These are phyloP conservation scores for Micoletzkya japonica DNA, from an alignment of 2,888 invertebrate genomes.

Conservation along the genomic window DNA sequence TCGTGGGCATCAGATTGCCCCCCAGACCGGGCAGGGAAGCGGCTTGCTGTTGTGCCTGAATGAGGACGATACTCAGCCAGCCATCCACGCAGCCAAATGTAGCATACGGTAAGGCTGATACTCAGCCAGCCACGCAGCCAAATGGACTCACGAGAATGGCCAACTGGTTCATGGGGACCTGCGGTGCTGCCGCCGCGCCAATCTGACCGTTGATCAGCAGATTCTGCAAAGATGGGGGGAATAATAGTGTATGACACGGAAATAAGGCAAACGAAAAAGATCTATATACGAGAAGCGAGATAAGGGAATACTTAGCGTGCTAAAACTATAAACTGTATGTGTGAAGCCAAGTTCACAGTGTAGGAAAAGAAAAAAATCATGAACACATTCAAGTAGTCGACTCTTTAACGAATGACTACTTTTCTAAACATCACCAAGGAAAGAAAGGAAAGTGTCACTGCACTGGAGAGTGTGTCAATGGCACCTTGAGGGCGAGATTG, in stretches of 20 bases:
- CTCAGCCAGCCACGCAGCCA: too few species aligned
- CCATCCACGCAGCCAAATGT: too few species aligned
- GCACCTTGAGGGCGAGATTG: constrained; percentile 89
- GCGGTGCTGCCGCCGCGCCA: constrained; percentile 33
- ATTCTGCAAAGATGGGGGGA: constrained; percentile 34
- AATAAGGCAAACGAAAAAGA: too few species aligned
- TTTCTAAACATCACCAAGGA: background rate
- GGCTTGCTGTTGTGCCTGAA: background rate
- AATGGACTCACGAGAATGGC: constrained; percentile 7
- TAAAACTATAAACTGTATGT: too few species aligned
- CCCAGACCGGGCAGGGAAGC: constrained; percentile 2
- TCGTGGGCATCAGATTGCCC: constrained; percentile 45
- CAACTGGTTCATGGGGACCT: constrained; percentile 16
- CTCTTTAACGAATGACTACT: background rate
- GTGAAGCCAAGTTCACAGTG: too few species aligned
- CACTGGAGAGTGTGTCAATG: background rate
- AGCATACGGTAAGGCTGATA: too few species aligned
- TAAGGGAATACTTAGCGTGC: too few species aligned
- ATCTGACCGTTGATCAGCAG: constrained; percentile 46
- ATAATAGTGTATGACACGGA: too few species aligned
- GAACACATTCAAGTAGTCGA: background rate
- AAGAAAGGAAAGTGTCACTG: background rate
- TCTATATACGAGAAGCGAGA: too few species aligned
- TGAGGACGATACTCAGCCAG: too few species aligned
- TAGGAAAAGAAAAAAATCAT: background rate